A percentile compares a stretch with the other conserved stretches of the same genome.
Conservation (phyloP, 2,888 invertebrate genomes). For the Axea sp. region DNA sequence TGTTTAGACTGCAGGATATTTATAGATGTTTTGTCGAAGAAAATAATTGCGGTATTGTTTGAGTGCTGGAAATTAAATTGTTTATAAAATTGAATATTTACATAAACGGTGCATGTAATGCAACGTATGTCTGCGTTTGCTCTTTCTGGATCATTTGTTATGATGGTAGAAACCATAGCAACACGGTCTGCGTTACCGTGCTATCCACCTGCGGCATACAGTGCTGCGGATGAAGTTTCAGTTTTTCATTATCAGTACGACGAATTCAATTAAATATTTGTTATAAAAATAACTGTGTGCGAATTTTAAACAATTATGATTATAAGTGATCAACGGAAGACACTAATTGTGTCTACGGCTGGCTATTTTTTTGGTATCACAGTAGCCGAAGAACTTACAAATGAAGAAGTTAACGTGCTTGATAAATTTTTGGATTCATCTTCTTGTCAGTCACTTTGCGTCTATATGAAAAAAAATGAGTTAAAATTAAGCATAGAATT, state of each 20-base stretch:
- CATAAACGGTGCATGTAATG: slow-evolving; percentile 1
- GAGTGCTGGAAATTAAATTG: no score
- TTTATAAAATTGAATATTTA: neutral
- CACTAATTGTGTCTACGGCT: slow-evolving; percentile 73
- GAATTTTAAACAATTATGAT: slow-evolving; percentile 62
- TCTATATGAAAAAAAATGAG: slow-evolving; percentile 59
- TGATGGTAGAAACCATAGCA: slow-evolving; percentile 41
- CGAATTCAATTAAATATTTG: neutral
- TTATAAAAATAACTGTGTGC: neutral
- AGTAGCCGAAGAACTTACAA: slow-evolving; percentile 52
- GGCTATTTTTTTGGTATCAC: slow-evolving; percentile 72
- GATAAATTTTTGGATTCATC: slow-evolving; percentile 73
- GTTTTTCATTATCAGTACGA: slow-evolving; percentile 5
- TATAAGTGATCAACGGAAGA: slow-evolving; percentile 68
- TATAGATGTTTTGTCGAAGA: no score
- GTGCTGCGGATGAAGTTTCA: neutral
- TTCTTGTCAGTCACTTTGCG: slow-evolving; percentile 72
- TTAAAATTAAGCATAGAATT: slow-evolving; percentile 71
- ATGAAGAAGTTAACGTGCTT: slow-evolving; percentile 66
- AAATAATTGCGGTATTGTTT: no score
- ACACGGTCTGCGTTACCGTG: slow-evolving; percentile 22
- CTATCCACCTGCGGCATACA: slow-evolving; percentile 16
- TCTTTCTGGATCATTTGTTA: slow-evolving; percentile 36
- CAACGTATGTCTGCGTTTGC: neutral
- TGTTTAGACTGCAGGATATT: no score